A percentile compares a stretch with the other conserved stretches of the same genome.
These are phyloP conservation scores for Nixonia krombeini DNA, from an alignment of 1,140 invertebrate species.

Conservation along the genomic window DNA sequence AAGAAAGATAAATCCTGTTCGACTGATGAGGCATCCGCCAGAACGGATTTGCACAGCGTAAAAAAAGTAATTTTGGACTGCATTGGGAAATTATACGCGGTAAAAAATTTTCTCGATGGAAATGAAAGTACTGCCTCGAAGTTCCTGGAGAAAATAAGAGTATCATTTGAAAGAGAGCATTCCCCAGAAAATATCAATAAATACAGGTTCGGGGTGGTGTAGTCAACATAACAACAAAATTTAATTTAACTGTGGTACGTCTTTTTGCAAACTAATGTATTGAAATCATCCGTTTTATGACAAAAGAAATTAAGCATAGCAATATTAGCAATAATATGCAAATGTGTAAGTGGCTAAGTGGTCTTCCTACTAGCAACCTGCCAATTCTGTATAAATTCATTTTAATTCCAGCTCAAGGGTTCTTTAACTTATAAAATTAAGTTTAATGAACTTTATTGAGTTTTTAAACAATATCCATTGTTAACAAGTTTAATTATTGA, in stretches of 20 bases:
- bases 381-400: too few relatives aligned
- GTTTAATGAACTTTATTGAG: too few relatives aligned
- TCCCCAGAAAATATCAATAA: background rate
- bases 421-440: too few relatives aligned
- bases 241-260: background rate
- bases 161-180: slow-evolving; percentile 1
- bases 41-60: background rate
- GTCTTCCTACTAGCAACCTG: too few relatives aligned
- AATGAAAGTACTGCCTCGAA: slow-evolving; percentile 5
- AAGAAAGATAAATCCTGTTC: background rate
- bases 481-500: too few relatives aligned
- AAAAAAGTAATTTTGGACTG: slow-evolving; percentile 16
- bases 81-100: slow-evolving; percentile 7
- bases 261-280: background rate
- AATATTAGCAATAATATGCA: too few relatives aligned
- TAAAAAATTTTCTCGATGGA: slow-evolving; percentile 17
- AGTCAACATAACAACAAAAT: background rate
- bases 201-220: slow-evolving; percentile 1
- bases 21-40: background rate
- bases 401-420: too few relatives aligned
- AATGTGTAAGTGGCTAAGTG: too few relatives aligned
- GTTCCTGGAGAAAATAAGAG: slow-evolving; percentile 10
- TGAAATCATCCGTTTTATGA: background rate
- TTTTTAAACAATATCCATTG: too few relatives aligned
- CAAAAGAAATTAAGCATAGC: too few relatives aligned